Conservation (phyloP, 2,113 vertebrate genomes). For the Indri indri region DNA sequence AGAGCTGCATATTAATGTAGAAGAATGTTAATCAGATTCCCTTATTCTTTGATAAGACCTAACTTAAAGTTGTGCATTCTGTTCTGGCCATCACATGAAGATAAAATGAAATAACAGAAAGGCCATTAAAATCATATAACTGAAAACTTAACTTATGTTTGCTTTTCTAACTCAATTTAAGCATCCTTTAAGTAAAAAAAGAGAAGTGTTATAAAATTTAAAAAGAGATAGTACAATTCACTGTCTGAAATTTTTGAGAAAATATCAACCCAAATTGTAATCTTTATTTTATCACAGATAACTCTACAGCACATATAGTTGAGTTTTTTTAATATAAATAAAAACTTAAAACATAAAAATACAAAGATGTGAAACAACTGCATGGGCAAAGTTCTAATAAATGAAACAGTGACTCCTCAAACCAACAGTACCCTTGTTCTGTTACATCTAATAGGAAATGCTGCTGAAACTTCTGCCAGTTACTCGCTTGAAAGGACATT, state of each 20-base stretch:
- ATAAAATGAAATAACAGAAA: constrained; percentile 38
- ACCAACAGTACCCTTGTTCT: background rate
- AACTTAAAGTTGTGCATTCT: background rate
- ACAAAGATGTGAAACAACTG: background rate
- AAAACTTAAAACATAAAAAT: background rate
- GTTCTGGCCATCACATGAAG: background rate
- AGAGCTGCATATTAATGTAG: background rate
- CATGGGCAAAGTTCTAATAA: background rate
- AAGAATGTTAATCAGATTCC: constrained; percentile 11
- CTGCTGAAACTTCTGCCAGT: background rate
- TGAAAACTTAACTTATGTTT: constrained; percentile 12
- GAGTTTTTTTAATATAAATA: background rate
- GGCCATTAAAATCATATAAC: background rate
- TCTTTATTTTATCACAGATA: background rate
- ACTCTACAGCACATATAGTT: background rate
- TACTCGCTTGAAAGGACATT: background rate
- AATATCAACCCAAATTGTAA: background rate
- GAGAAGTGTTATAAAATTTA: background rate
- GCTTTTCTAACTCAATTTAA: background rate
- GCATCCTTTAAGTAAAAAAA: background rate
- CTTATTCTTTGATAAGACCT: constrained; percentile 3
- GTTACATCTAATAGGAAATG: background rate
- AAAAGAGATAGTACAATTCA: background rate
- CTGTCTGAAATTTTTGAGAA: background rate
- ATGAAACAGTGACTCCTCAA: background rate